These are phyloP conservation scores for Chrysomallon squamiferum DNA, from an alignment of 1,140 invertebrate species.

Conservation along the genomic window DNA sequence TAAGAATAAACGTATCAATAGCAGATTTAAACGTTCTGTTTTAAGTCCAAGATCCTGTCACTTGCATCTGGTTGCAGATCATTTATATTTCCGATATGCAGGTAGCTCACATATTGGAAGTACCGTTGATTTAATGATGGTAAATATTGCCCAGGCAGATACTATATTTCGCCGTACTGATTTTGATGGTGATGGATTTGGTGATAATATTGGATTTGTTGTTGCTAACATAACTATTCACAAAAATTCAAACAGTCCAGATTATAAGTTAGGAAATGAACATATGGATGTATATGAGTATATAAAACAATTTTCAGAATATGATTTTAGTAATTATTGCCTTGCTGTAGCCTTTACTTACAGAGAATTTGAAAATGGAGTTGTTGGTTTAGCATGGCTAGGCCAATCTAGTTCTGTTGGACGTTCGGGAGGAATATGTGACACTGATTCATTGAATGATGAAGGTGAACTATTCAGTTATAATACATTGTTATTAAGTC, in stretches of 20 bases:
- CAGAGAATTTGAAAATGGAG: slow-evolving; percentile 37
- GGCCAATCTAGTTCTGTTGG: slow-evolving; percentile 33
- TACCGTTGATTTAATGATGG: slow-evolving; percentile 41
- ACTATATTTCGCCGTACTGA: slow-evolving; percentile 46
- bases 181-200: slow-evolving; percentile 47
- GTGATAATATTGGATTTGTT: slow-evolving; percentile 52
- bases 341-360: slow-evolving; percentile 45
- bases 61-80: slow-evolving; percentile 45
- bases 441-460: slow-evolving; percentile 14
- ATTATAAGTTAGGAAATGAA: slow-evolving; percentile 25
- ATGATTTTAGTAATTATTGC: slow-evolving; percentile 43
- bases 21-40: background rate
- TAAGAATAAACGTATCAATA: too few species aligned
- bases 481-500: slow-evolving; percentile 45
- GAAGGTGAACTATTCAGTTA: slow-evolving; percentile 26
- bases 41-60: slow-evolving; percentile 16
- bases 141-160: slow-evolving; percentile 37
- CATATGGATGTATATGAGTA: slow-evolving; percentile 29
- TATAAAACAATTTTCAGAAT: slow-evolving; percentile 40
- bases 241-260: background rate
- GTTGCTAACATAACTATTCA: slow-evolving; percentile 42
- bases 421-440: slow-evolving; percentile 36
- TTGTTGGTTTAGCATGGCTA: slow-evolving; percentile 49
- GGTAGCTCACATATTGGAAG: slow-evolving; percentile 22
- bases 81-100: slow-evolving; percentile 33